phyloP scores from a whole-genome alignment of 2,888 invertebrate genomes.

The Sepiola atlantica region DNA sequence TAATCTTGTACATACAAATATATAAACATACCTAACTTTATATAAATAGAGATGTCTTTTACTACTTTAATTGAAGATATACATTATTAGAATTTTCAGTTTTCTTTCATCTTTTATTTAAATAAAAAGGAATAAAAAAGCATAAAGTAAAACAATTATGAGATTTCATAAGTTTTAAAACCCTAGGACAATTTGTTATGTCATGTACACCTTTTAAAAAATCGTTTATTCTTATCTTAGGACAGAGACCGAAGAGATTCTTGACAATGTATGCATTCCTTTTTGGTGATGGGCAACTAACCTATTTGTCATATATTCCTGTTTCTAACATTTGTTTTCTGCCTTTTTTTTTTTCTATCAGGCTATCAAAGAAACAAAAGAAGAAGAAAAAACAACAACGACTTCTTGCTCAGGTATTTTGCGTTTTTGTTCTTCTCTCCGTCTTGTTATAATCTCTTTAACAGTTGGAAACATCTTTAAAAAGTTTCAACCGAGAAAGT shows the following conservation, averaged over 20 bases:
- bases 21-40: no score
- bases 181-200: neutral
- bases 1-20: no score
- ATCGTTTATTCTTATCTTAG: neutral
- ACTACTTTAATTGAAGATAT: neutral
- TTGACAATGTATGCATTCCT: neutral
- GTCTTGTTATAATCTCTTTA: neutral
- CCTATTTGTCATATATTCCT: neutral
- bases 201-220: neutral
- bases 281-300: neutral
- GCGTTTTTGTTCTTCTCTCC: neutral
- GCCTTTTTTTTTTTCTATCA: slow-evolving; percentile 52
- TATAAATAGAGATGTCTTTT: neutral
- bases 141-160: neutral
- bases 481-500: neutral
- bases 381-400: slow-evolving; percentile 67
- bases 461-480: neutral
- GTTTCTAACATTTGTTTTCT: neutral
- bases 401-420: slow-evolving; percentile 51
- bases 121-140: neutral
- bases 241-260: neutral
- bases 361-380: slow-evolving; percentile 71
- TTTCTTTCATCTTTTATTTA: neutral
- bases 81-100: neutral
- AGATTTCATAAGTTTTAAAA: neutral